Conservation (phyloP, 1,140 invertebrate genomes). For the Philotrypesis tridentata region DNA sequence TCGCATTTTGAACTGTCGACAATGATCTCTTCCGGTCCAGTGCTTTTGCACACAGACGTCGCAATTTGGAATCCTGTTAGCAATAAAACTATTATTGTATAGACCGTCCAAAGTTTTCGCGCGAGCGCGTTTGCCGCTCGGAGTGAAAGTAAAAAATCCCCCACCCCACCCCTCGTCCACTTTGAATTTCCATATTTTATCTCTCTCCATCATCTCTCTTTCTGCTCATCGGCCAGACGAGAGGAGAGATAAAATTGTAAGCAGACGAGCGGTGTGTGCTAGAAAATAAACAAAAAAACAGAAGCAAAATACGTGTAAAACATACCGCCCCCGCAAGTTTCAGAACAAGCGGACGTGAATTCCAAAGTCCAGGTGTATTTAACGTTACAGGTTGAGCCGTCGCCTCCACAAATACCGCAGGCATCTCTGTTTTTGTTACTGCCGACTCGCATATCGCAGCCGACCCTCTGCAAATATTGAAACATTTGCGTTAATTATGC, state of each 20-base stretch:
- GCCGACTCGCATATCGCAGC: conserved; percentile 90
- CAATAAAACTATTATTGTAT: neutral
- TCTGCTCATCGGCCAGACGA: too few relatives aligned
- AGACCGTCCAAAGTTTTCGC: too few relatives aligned
- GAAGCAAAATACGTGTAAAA: neutral
- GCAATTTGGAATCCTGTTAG: conserved; percentile 88
- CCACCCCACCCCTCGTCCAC: too few relatives aligned
- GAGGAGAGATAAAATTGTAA: neutral
- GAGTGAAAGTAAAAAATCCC: too few relatives aligned
- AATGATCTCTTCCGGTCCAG: conserved; percentile 82
- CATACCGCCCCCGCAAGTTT: conserved; percentile 94
- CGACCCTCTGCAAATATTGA: conserved; percentile 84
- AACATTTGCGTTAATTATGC: conserved; percentile 45
- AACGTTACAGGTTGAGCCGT: conserved; percentile 86
- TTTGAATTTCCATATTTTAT: too few relatives aligned
- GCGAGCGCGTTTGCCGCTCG: too few relatives aligned
- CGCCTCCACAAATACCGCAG: conserved; percentile 93
- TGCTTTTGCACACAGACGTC: conserved; percentile 83
- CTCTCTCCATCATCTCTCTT: too few relatives aligned
- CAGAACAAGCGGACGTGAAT: conserved; percentile 87
- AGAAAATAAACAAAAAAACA: too few relatives aligned
- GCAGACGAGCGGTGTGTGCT: neutral
- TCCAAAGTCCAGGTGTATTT: conserved; percentile 90
- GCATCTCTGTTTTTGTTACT: conserved; percentile 88
- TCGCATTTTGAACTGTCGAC: conserved; percentile 88